Conservation (phyloP, 2,113 vertebrate species). For the Mesembrinibis cayennensis region DNA sequence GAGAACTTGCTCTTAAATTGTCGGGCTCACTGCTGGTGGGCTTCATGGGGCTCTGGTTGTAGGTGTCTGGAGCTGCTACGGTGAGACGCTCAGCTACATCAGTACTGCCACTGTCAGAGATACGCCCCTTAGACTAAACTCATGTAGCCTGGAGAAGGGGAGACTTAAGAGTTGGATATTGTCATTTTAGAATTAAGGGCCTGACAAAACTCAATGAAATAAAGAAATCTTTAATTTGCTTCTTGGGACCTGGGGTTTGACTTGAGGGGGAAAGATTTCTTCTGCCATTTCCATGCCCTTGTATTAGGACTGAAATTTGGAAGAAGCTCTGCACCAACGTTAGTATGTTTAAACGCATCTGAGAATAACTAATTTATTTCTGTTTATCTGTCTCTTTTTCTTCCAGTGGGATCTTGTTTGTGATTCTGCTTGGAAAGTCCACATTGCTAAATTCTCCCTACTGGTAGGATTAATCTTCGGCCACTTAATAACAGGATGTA, state of each 20-base stretch:
- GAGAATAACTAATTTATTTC: background rate
- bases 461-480: conserved; percentile 97
- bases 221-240: background rate
- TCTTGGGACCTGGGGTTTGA: background rate
- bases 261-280: background rate
- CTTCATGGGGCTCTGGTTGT: accelerated
- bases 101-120: background rate
- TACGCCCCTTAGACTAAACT: background rate
- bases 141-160: background rate
- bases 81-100: background rate
- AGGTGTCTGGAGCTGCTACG: background rate
- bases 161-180: background rate
- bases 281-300: background rate
- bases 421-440: conserved; percentile 95
- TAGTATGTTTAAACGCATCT: background rate
- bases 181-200: background rate
- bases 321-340: background rate
- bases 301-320: background rate
- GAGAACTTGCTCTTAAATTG: background rate
- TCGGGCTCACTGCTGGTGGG: accelerated
- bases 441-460: conserved; percentile 96
- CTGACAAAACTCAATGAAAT: background rate
- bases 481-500: conserved; percentile 95
- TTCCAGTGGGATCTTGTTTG: conserved; percentile 97
- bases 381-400: conserved; percentile 49